Conservation (phyloP, 92 coral and sea anemone genomes). For the Nematostella vectensis region DNA sequence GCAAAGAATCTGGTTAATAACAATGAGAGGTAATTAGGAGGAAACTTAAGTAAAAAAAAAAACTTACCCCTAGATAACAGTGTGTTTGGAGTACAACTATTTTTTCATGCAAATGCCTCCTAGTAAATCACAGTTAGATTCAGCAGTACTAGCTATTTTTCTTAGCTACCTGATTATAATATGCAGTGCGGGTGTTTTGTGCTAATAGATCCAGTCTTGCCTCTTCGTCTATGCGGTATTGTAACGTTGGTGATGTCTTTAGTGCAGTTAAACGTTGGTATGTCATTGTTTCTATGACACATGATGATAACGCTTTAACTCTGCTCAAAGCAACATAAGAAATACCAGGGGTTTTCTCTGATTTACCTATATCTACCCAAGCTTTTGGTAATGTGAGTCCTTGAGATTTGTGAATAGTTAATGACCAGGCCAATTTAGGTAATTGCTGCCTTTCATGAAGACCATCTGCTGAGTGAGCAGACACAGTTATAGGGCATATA, state of each 20-base stretch:
- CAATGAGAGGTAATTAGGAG: no score
- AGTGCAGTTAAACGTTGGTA: slow-evolving; percentile 18
- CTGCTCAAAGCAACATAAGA: slow-evolving; percentile 37
- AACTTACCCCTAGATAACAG: no score
- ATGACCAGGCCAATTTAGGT: slow-evolving; percentile 39
- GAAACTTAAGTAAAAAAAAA: no score
- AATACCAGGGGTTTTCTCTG: slow-evolving; percentile 24
- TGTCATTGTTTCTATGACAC: slow-evolving; percentile 26
- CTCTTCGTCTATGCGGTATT: slow-evolving; percentile 24
- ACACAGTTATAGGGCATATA: slow-evolving; percentile 40
- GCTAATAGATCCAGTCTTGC: slow-evolving; percentile 15
- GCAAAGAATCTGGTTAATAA: no score
- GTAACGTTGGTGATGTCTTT: slow-evolving; percentile 18
- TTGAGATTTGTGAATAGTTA: slow-evolving; percentile 9
- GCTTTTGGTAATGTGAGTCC: slow-evolving; percentile 44
- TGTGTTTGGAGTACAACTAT: no score
- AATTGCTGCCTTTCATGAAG: slow-evolving; percentile 22
- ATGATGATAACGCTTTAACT: slow-evolving; percentile 22
- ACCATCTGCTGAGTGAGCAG: slow-evolving; percentile 11
- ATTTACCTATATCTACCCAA: slow-evolving; percentile 31
- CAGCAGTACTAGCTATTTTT: no score
- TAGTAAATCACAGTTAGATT: no score
- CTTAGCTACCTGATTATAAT: no score
- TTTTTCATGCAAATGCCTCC: no score
- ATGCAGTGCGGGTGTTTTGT: slow-evolving; percentile 12